Percentiles rank a stretch among this genome's conserved stretches.
Evolutionary conservation across 2,888 invertebrate species (phyloP).

Genomic region (Melolontha melolontha): DNA sequence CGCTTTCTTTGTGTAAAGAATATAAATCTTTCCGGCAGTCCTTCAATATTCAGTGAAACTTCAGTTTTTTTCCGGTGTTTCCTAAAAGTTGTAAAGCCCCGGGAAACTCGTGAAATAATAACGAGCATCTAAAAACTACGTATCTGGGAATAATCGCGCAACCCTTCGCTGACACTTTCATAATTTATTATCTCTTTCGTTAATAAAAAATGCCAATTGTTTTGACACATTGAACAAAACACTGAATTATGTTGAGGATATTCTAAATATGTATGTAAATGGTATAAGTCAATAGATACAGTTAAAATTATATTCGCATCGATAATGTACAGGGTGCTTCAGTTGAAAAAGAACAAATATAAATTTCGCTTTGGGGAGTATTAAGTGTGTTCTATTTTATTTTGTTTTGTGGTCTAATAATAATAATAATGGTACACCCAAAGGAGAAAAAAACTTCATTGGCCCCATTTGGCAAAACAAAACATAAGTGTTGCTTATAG

Average conservation of each 20-base stretch:
- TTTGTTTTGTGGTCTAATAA: too few species aligned
- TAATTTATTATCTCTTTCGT: not conserved
- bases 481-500: too few species aligned
- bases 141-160: conserved; percentile 4
- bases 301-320: too few species aligned
- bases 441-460: too few species aligned
- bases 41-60: conserved; percentile 1
- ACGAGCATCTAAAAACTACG: conserved; percentile 2
- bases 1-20: not conserved
- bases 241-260: not conserved
- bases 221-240: conserved; percentile 1
- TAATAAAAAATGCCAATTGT: not conserved
- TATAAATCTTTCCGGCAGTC: conserved; percentile 10
- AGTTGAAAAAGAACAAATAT: too few species aligned
- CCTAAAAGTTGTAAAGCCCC: conserved; percentile 12
- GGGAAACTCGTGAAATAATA: conserved; percentile 8
- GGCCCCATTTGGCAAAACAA: too few species aligned
- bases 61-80: not conserved
- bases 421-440: too few species aligned
- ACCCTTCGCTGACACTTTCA: not conserved
- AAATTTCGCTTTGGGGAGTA: too few species aligned
- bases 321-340: not conserved
- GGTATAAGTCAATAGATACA: too few species aligned
- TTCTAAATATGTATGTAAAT: too few species aligned
- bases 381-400: too few species aligned